Conservation (phyloP, 2,797 vertebrate genomes). For the Nothura maculosa region DNA sequence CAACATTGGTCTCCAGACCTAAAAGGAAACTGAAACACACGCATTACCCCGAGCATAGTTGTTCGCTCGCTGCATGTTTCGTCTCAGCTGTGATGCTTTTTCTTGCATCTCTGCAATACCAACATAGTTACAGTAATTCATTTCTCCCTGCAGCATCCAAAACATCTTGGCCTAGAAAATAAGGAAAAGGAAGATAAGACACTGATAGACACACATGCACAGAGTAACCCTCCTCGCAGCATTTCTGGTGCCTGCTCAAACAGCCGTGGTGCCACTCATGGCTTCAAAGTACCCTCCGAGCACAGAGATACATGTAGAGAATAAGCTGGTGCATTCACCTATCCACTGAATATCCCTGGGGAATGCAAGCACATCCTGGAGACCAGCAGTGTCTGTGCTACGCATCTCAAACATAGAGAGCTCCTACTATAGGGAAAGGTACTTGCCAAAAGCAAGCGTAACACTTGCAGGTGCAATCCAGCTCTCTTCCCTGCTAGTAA, state of each 20-base stretch:
- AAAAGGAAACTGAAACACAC: background rate
- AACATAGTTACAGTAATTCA: slow-evolving; percentile 61
- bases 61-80: slow-evolving; percentile 37
- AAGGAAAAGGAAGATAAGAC: background rate
- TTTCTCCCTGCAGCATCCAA: slow-evolving; percentile 35
- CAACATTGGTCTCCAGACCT: background rate
- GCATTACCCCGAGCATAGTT: slow-evolving; percentile 24
- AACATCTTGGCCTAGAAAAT: slow-evolving; percentile 54
- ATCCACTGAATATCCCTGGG: background rate
- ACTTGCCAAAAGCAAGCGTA: background rate
- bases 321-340: background rate
- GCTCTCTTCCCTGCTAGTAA: background rate
- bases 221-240: background rate
- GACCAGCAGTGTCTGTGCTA: background rate
- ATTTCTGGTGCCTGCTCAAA: background rate
- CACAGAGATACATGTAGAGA: background rate
- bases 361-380: background rate
- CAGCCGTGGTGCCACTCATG: accelerated
- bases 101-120: slow-evolving; percentile 40
- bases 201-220: accelerated
- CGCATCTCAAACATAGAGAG: background rate
- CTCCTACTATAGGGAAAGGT: background rate
- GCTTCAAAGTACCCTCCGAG: background rate
- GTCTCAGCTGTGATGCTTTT: slow-evolving; percentile 37
- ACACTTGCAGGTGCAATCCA: background rate